Conservation (phyloP, 2,888 invertebrate species). For the Liopterus haemorrhoidalis region DNA sequence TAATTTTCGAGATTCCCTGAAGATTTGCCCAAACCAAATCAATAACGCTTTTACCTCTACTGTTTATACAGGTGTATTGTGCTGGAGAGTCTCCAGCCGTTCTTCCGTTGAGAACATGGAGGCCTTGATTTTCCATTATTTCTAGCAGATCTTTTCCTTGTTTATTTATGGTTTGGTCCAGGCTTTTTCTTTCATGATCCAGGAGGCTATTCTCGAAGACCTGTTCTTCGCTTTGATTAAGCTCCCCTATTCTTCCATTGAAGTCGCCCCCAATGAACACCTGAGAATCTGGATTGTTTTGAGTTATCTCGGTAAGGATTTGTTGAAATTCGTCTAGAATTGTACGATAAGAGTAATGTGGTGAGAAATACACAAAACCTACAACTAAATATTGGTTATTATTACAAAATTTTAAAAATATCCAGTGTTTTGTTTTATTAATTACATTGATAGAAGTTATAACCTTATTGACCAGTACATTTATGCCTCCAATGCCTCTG, state of each 20-base stretch:
- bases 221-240: neutral
- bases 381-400: neutral
- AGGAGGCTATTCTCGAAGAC: conserved; percentile 2
- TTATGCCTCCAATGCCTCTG: neutral
- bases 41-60: conserved; percentile 1
- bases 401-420: conserved; percentile 1
- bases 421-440: neutral
- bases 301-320: neutral
- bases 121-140: conserved; percentile 3
- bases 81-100: conserved; percentile 1
- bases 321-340: neutral
- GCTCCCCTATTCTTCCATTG: conserved; percentile 8
- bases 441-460: neutral
- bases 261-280: conserved; percentile 8
- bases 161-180: neutral
- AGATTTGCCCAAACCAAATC: conserved; percentile 3
- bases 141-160: neutral
- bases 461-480: neutral
- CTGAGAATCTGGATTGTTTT: neutral
- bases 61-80: neutral
- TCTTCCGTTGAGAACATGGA: neutral
- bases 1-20: neutral
- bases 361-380: conserved; percentile 2
- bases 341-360: neutral
- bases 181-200: neutral